Evolutionary conservation across 2,797 vertebrate species (phyloP), one percentile per base, ranked within the genome.

Genomic region (Synaphobranchus kaupii): DNA sequence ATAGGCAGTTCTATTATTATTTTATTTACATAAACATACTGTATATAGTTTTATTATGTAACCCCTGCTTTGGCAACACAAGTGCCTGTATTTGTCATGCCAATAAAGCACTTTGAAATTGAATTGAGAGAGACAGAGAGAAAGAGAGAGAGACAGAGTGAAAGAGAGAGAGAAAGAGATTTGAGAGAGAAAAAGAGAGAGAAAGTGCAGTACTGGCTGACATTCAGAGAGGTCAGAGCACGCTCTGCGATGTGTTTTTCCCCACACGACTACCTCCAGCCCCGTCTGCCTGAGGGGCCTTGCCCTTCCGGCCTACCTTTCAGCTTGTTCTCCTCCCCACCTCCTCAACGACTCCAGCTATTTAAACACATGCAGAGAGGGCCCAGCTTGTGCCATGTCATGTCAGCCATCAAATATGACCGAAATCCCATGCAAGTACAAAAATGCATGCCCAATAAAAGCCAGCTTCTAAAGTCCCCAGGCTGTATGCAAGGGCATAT

Each of bases 221-320:
- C 78, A 81, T 81, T 81, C 78, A n/a, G 44, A 15, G 71, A 81
- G 78, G 47, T 81, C 78, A 50, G 78, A 10, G 44, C 44, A 50
- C n/a, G 20, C 78, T 81, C 78, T n/a, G 78, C 78, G 50, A 50
- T 81, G 78, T 81, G 20, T 22, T 50, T 20, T 31, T 47, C 44
- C 78, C 20, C 73, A 17, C 34, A 78, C 31, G 7, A 22, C 39
- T 15, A 34, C 73, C 17, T 15, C 0, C 31, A 78, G 73, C 34
- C 73, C 15, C 73, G 5, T 22, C 25, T n/a, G 78, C 47, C 22
- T 25, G 50, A 47, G 78, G 22, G 20, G 20, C 17, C 34, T 22
- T 5, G 34, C 1, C 39, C 78, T 81, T 22, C 4, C 5, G 34
- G 73, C 39, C 47, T 25, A 12, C 8, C 22, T 25, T n/a, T 81